Percentiles rank a stretch among this genome's conserved stretches.
phyloP scores from a whole-genome alignment of 2,113 vertebrate genomes.

The Ctenomys sociabilis region DNA sequence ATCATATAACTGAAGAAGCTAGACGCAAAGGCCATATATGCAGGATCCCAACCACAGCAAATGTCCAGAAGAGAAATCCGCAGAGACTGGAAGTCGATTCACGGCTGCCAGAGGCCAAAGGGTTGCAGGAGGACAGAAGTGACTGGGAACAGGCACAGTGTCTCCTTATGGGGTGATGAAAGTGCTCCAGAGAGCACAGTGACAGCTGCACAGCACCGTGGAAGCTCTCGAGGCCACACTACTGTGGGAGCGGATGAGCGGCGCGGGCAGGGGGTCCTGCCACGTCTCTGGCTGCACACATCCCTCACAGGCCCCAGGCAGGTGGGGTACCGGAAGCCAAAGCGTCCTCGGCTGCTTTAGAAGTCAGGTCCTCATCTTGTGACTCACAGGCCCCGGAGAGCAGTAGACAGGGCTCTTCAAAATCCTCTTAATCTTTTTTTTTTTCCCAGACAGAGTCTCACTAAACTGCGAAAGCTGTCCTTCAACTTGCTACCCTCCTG shows the following conservation, averaged over 20 bases:
- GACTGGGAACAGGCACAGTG: rapidly evolving
- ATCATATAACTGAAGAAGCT: rapidly evolving
- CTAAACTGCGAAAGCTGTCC: background rate
- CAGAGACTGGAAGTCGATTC: background rate
- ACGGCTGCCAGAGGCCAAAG: background rate
- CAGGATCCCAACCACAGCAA: background rate
- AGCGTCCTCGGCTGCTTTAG: background rate
- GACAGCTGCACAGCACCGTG: rapidly evolving
- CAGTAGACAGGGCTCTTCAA: background rate
- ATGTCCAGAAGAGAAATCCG: background rate
- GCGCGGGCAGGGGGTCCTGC: rapidly evolving
- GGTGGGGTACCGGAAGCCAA: rapidly evolving
- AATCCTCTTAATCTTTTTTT: background rate
- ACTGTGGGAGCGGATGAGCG: rapidly evolving
- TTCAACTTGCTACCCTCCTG: background rate
- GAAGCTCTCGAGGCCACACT: rapidly evolving
- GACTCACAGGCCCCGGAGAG: background rate
- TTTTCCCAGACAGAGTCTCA: background rate
- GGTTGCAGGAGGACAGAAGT: background rate
- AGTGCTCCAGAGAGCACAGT: rapidly evolving
- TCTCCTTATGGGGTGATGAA: background rate
- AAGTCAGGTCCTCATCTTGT: background rate
- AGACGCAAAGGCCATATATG: rapidly evolving
- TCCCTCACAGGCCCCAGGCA: background rate
- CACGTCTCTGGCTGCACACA: background rate